Conservation (phyloP, 2,113 vertebrate genomes). For the Alectura lathami region DNA sequence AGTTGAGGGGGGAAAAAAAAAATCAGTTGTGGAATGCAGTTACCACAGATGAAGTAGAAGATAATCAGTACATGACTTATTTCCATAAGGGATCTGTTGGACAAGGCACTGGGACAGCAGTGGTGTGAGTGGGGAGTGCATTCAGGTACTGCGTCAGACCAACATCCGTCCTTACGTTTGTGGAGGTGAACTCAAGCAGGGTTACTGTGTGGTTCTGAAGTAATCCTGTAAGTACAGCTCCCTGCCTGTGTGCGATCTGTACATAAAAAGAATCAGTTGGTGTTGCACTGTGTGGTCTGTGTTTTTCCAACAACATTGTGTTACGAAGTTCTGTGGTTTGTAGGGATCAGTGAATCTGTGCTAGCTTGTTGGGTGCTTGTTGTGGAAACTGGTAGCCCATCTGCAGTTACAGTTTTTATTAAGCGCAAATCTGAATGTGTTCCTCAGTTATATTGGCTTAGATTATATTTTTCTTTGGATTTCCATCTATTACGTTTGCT, state of each 20-base stretch:
- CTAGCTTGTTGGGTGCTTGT: not conserved
- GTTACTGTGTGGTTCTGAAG: not conserved
- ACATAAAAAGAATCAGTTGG: not conserved
- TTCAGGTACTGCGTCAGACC: not conserved
- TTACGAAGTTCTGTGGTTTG: not conserved
- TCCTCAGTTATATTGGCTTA: conserved; percentile 30
- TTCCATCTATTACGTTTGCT: conserved; percentile 47
- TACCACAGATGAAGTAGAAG: not conserved
- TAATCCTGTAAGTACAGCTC: not conserved
- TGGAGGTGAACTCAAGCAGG: not conserved
- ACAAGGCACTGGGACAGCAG: not conserved
- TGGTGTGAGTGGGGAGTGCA: not conserved
- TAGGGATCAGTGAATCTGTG: not conserved
- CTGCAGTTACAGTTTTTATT: conserved; percentile 18
- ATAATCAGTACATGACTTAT: not conserved
- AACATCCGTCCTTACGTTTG: rapidly evolving
- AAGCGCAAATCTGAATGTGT: conserved; percentile 1
- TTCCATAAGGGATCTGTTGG: not conserved
- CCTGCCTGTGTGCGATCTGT: not conserved
- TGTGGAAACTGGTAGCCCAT: not conserved
- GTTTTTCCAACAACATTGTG: not conserved
- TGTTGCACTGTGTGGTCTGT: not conserved
- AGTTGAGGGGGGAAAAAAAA: not conserved
- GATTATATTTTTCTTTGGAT: not conserved
- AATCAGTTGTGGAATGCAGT: not conserved